phyloP scores from a whole-genome alignment of 2,888 invertebrate species.

The Ophion slaviceki region DNA sequence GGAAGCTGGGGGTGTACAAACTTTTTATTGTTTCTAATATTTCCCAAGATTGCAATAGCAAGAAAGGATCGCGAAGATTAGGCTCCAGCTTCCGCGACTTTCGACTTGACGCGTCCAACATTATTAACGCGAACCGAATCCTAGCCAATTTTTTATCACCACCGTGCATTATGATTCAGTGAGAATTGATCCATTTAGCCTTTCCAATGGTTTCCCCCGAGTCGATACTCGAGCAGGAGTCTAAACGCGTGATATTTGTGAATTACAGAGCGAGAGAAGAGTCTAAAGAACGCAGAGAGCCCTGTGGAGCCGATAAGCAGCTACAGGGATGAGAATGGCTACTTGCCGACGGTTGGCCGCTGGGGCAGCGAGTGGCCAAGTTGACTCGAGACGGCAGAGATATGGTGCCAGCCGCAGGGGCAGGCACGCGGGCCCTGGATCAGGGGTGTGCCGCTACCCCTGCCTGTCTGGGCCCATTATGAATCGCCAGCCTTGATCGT shows the following conservation, averaged over 20 bases:
- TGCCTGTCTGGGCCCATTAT: slow-evolving; percentile 89
- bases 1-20: too few relatives aligned
- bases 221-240: not conserved
- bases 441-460: slow-evolving; percentile 89
- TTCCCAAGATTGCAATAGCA: too few relatives aligned
- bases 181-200: too few relatives aligned
- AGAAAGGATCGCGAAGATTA: too few relatives aligned
- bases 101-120: too few relatives aligned
- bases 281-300: slow-evolving; percentile 83
- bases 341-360: slow-evolving; percentile 93
- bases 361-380: slow-evolving; percentile 98
- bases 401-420: slow-evolving; percentile 84
- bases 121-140: too few relatives aligned
- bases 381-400: slow-evolving; percentile 93
- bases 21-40: too few relatives aligned
- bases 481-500: slow-evolving; percentile 84
- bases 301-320: slow-evolving; percentile 85
- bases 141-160: too few relatives aligned
- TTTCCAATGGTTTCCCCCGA: too few relatives aligned
- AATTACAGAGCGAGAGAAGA: slow-evolving; percentile 83
- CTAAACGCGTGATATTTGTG: not conserved
- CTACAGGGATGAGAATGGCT: slow-evolving; percentile 85
- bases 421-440: slow-evolving; percentile 86
- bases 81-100: too few relatives aligned
- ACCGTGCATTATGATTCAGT: too few relatives aligned